Evolutionary conservation across 2,113 vertebrate genomes (phyloP).

Genomic region (Lophochroa leadbeateri): DNA sequence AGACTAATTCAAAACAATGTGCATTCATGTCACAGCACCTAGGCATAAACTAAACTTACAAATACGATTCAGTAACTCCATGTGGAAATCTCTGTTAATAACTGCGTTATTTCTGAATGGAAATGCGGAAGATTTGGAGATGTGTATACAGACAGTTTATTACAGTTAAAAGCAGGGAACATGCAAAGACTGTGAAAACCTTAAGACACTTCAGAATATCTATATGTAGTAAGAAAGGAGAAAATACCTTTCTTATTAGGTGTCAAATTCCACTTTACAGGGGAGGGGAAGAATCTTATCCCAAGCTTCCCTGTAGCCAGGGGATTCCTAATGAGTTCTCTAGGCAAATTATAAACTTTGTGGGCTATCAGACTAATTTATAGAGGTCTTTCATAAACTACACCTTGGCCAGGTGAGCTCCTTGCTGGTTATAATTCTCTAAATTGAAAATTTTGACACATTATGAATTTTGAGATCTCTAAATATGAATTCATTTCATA

Average conservation of each 20-base stretch:
- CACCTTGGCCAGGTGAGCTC: not conserved
- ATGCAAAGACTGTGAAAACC: not conserved
- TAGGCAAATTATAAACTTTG: not conserved
- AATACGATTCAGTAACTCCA: not conserved
- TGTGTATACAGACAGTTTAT: not conserved
- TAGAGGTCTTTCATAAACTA: not conserved
- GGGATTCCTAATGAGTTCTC: not conserved
- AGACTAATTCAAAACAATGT: not conserved
- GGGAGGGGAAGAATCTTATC: not conserved
- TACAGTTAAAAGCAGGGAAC: not conserved
- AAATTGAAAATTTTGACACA: not conserved
- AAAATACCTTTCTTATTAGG: not conserved
- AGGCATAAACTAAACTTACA: not conserved
- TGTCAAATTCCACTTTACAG: not conserved
- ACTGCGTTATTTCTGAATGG: not conserved
- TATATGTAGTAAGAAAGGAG: not conserved
- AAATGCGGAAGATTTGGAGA: not conserved
- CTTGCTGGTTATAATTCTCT: not conserved
- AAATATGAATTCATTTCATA: not conserved
- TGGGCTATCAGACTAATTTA: not conserved
- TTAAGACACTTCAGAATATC: not conserved
- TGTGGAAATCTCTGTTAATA: constrained; percentile 24
- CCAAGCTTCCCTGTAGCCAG: not conserved
- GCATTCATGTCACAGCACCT: not conserved
- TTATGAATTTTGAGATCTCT: not conserved